These are phyloP conservation scores for rat (Rattus norvegicus) DNA, from an alignment of 2,113 vertebrate species.

Conservation along the genomic window GRCr8 NC_086019.1:43763501-43764000, in stretches of 20 bases:
- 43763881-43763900: not conserved
- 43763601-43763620: not conserved
- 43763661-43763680: not conserved
- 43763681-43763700: not conserved
- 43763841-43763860: not conserved
- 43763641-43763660: not conserved
- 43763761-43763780: not conserved
- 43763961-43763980: not conserved
- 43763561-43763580: not conserved
- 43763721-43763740: not conserved
- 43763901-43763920: not conserved
- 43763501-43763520: not conserved
- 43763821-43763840: not conserved
- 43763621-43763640: not conserved
- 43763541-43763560: slow-evolving; percentile 8
- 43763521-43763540: not conserved
- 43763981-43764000: not conserved
- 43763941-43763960: not conserved
- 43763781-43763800: not conserved
- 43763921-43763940: not conserved
- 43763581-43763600: slow-evolving; percentile 20
- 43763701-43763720: not conserved
- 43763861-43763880: rapidly evolving
- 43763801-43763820: not conserved
- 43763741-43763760: not conserved